Evolutionary conservation across 1,140 invertebrate genomes (phyloP), one percentile per base, ranked within the genome.

Genomic region (Megalopta genalis): DNA sequence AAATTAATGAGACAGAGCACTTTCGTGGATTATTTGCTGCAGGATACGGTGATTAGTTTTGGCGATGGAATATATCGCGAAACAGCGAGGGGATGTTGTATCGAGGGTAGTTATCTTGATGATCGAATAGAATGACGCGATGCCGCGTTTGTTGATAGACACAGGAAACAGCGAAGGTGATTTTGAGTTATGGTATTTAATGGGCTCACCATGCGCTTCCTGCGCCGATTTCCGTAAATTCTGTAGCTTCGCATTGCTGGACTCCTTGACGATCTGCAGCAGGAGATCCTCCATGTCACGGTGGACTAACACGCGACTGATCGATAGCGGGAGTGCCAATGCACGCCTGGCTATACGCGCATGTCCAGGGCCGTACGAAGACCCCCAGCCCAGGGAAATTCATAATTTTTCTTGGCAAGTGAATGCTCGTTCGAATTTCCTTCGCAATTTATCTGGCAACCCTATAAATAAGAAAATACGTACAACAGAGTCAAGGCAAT

Each of bases 201-300:
- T 60, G 0, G 8, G 84, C 90, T 94, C 93, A 97, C 96, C 96
- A 89, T 96, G 94, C 86, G 96, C 96, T 93, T 96, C 96, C 92
- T 97, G 96, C 87, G 96, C 95, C 83, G 96, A 94, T 93, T 96
- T 96, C 86, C 95, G 95, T 81, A 97, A 88, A 83, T 94, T 94
- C 67, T 94, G 94, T 85, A 96, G 93, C 92, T 97, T 97, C 16
- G 95, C 94, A 84, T 95, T 95, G 77, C 94, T 94, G 74, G 96
- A 95, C 92, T 97, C 96, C 92, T 95, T 96, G 76, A 96, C 94
- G 83, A 97, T 95, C 91, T 96, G 96, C 89, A 96, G 94, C 66
- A 97, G 93, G 87, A 97, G 93, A 94, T 97, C 96, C 94, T 97
- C 96, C 96, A 97, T 97, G 90, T 89, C 91, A 90, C 89, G 74